Percentiles rank a stretch among this genome's conserved stretches.
These are phyloP conservation scores for Trichogramma pretiosum DNA, from an alignment of 1,140 invertebrate species.

Conservation along the genomic window DNA sequence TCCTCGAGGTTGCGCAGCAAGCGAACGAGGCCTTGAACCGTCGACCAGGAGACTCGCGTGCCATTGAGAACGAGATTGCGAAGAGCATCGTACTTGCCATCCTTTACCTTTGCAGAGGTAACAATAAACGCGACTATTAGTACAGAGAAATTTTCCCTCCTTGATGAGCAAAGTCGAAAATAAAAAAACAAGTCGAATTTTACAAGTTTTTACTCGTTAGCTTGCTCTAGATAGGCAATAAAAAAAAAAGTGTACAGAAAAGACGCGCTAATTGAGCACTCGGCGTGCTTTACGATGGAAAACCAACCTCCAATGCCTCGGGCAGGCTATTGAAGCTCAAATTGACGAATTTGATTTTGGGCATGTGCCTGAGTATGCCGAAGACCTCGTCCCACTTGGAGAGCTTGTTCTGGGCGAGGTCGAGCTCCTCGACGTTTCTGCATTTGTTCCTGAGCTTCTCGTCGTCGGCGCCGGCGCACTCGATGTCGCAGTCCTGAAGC, in stretches of 20 bases:
- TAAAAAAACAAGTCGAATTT: no score
- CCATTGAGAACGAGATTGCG: conserved; percentile 77
- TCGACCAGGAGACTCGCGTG: conserved; percentile 74
- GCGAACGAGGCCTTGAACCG: conserved; percentile 66
- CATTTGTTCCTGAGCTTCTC: conserved; percentile 69
- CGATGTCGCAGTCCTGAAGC: conserved; percentile 81
- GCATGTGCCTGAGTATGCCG: conserved; percentile 75
- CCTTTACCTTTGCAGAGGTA: conserved; percentile 26
- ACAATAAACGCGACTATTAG: no score
- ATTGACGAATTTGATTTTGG: conserved; percentile 80
- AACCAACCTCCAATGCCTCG: conserved; percentile 51
- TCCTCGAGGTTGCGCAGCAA: conserved; percentile 73
- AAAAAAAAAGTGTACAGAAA: no score
- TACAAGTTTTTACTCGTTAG: no score
- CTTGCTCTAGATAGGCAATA: no score
- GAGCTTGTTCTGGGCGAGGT: conserved; percentile 82
- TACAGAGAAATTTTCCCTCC: no score
- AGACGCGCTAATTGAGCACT: no score
- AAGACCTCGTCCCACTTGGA: conserved; percentile 80
- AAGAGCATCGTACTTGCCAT: conserved; percentile 55
- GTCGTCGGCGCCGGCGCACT: conserved; percentile 71
- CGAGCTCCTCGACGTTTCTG: conserved; percentile 76
- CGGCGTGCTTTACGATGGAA: no score
- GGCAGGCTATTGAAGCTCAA: conserved; percentile 78
- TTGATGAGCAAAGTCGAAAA: no score